A percentile compares a stretch with the other conserved stretches of the same genome.
phyloP scores from a whole-genome alignment of 2,797 vertebrate species.

The Oryzias dopingdopingensis region DNA sequence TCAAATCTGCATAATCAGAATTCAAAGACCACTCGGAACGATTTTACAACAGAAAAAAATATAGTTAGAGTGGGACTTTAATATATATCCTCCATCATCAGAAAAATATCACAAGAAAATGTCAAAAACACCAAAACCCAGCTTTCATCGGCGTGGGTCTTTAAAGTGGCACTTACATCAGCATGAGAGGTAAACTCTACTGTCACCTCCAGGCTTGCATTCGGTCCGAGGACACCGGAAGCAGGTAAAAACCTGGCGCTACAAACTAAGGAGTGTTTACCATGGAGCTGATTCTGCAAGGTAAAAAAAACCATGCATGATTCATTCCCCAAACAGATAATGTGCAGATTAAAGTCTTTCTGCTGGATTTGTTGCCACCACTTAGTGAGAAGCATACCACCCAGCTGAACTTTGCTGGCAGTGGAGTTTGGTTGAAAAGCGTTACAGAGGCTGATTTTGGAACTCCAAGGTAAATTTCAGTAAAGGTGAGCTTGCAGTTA shows the following conservation, averaged over 20 bases:
- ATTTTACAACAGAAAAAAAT: too few relatives aligned
- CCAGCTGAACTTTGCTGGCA: slow-evolving; percentile 87
- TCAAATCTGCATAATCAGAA: too few relatives aligned
- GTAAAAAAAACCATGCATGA: slow-evolving; percentile 1
- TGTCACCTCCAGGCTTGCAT: slow-evolving; percentile 76
- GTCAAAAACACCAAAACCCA: not conserved
- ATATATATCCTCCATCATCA: too few relatives aligned
- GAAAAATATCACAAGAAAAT: not conserved
- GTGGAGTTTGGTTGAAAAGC: slow-evolving; percentile 86
- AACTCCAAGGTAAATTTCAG: slow-evolving; percentile 82
- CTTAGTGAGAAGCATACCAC: slow-evolving; percentile 30
- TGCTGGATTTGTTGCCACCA: not conserved
- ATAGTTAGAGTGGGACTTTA: too few relatives aligned
- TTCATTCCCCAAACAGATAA: not conserved
- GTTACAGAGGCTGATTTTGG: slow-evolving; percentile 59
- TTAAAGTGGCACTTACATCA: slow-evolving; percentile 65
- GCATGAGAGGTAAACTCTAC: slow-evolving; percentile 75
- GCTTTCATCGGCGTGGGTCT: not conserved
- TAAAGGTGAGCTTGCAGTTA: slow-evolving; percentile 76
- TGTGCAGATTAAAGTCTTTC: not conserved
- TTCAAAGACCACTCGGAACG: too few relatives aligned
- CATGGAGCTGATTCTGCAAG: slow-evolving; percentile 70
- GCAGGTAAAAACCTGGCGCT: slow-evolving; percentile 69
- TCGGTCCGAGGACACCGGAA: slow-evolving; percentile 80
- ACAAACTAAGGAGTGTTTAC: slow-evolving; percentile 79